A percentile compares a stretch with the other conserved stretches of the same genome.
Conservation (phyloP, 2,797 vertebrate genomes). For the Artibeus lituratus region DNA sequence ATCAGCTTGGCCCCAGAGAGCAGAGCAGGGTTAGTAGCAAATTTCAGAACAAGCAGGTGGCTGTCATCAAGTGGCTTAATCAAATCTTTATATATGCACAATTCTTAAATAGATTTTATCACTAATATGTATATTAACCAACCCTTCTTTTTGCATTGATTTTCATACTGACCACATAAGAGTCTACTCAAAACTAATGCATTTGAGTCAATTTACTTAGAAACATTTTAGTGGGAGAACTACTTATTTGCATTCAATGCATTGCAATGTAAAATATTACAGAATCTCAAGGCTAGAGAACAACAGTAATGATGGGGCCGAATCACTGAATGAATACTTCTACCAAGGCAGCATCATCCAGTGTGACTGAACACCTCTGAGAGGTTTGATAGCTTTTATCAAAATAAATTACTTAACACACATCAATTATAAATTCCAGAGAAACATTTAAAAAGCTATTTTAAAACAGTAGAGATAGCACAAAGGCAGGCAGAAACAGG, state of each 20-base stretch:
- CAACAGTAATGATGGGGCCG: not conserved
- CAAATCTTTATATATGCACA: rapidly evolving
- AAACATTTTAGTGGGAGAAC: not conserved
- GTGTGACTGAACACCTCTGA: not conserved
- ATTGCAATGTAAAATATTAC: not conserved
- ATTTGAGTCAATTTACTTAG: not conserved
- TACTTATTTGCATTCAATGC: not conserved
- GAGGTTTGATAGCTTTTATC: not conserved
- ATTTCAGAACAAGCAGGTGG: not conserved
- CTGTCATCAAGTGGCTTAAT: no score
- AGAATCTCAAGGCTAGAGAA: not conserved
- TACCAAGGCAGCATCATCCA: not conserved
- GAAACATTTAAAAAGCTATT: not conserved
- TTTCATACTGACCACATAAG: not conserved
- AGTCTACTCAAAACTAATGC: not conserved
- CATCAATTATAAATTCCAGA: not conserved
- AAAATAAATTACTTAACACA: not conserved
- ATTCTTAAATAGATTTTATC: no score
- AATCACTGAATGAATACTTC: not conserved
- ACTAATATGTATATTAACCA: not conserved
- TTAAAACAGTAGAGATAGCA: not conserved
- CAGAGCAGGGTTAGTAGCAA: not conserved
- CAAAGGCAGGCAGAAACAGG: not conserved
- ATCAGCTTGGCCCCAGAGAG: not conserved
- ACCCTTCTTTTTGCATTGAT: no score